Evolutionary conservation across 2,888 invertebrate species (phyloP).

Genomic region (Drosophila trichaetosa): DNA sequence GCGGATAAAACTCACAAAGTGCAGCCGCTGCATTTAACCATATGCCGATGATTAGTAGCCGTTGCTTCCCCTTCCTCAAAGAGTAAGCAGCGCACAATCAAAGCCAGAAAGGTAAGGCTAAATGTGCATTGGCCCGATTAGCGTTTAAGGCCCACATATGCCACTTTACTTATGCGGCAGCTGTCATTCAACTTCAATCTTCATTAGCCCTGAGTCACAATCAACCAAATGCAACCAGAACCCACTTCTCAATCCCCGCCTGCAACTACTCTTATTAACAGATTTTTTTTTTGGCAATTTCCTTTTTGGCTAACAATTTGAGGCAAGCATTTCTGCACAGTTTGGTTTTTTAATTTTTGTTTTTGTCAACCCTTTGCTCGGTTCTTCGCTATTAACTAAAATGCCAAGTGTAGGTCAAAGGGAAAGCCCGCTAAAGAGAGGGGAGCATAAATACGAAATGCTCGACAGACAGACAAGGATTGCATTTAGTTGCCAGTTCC

Average conservation of each 20-base stretch:
- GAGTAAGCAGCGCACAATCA: slow-evolving; percentile 40
- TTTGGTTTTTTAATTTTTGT: slow-evolving; percentile 33
- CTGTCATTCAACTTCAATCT: slow-evolving; percentile 59
- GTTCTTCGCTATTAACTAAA: slow-evolving; percentile 74
- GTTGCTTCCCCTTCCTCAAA: slow-evolving; percentile 5
- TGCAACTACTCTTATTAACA: not conserved
- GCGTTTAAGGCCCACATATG: slow-evolving; percentile 26
- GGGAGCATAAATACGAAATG: slow-evolving; percentile 41
- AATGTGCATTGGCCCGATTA: slow-evolving; percentile 43
- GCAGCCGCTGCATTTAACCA: slow-evolving; percentile 42
- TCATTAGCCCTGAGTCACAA: slow-evolving; percentile 69
- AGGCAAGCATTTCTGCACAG: slow-evolving; percentile 20
- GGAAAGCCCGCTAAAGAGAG: not conserved
- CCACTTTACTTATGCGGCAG: slow-evolving; percentile 21
- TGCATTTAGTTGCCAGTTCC: slow-evolving; percentile 57
- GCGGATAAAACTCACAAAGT: slow-evolving; percentile 52
- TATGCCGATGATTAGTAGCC: slow-evolving; percentile 62
- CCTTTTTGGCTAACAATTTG: slow-evolving; percentile 42
- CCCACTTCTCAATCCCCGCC: not conserved
- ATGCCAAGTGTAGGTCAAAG: slow-evolving; percentile 58
- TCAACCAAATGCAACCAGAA: slow-evolving; percentile 66
- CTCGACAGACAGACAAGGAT: slow-evolving; percentile 55
- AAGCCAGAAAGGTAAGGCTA: slow-evolving; percentile 2
- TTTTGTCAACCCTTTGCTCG: slow-evolving; percentile 32
- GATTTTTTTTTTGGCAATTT: slow-evolving; percentile 5